phyloP scores from a whole-genome alignment of 2,113 vertebrate genomes.

The Brachyistius frenatus region DNA sequence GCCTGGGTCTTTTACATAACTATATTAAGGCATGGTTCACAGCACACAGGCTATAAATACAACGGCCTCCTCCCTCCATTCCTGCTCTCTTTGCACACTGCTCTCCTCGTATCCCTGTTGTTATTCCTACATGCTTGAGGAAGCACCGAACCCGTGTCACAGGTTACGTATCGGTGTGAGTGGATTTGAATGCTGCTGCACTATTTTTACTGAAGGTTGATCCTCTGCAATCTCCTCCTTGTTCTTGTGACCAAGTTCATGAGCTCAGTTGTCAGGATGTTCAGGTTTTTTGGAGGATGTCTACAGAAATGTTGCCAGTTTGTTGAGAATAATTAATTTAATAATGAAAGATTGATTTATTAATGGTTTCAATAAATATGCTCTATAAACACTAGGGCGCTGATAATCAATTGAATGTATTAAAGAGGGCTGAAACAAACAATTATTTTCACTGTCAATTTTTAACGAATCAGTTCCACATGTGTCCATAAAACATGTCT shows the following conservation, averaged over 20 bases:
- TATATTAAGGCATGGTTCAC: conserved; percentile 79
- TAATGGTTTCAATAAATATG: no score
- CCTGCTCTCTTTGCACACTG: conserved; percentile 25
- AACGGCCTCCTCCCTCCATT: conserved; percentile 16
- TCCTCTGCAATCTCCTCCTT: conserved; percentile 30
- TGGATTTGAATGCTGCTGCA: conserved; percentile 52
- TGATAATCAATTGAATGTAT: no score
- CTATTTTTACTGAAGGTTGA: conserved; percentile 61
- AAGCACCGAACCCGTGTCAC: conserved; percentile 36
- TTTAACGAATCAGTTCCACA: not conserved
- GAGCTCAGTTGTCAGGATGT: conserved; percentile 9
- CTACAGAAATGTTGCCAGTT: not conserved
- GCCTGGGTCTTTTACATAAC: conserved; percentile 77
- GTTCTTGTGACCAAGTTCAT: conserved; percentile 21
- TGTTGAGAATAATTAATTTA: not conserved
- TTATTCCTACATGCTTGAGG: conserved; percentile 44
- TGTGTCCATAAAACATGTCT: not conserved
- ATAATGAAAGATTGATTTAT: no score
- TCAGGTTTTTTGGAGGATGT: not conserved
- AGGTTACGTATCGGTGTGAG: conserved; percentile 41
- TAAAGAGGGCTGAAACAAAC: no score
- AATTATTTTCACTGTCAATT: no score
- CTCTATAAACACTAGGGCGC: no score
- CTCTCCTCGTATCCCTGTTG: conserved; percentile 43
- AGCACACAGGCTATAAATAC: conserved; percentile 79